A percentile compares a stretch with the other conserved stretches of the same genome.
These are phyloP conservation scores for Phataginus tricuspis DNA, from an alignment of 2,797 vertebrate species.

Conservation along the genomic window DNA sequence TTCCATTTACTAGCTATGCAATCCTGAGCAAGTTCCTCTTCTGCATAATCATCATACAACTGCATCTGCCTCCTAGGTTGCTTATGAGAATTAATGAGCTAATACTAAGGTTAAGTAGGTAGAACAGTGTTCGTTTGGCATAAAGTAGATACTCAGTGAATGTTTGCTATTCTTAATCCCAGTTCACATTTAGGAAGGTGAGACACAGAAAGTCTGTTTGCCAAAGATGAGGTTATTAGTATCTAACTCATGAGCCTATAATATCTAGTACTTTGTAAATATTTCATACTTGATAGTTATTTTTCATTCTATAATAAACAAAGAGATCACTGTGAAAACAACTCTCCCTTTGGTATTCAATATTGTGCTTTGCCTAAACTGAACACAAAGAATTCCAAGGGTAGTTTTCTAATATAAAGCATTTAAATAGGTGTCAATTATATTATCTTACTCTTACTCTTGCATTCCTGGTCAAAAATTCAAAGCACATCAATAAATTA, in stretches of 20 bases:
- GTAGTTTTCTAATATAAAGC: background rate
- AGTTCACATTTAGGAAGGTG: conserved; percentile 20
- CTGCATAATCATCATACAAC: background rate
- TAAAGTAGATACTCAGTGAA: background rate
- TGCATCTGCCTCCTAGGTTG: background rate
- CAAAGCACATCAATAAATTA: background rate
- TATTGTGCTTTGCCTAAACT: background rate
- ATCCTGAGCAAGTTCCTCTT: background rate
- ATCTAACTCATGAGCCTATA: background rate
- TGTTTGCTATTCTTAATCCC: background rate
- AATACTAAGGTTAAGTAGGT: background rate
- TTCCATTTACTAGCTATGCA: background rate
- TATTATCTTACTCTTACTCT: background rate
- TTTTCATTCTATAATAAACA: conserved; percentile 34
- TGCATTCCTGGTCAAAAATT: background rate
- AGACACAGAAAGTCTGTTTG: background rate
- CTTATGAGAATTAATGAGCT: background rate
- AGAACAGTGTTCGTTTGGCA: background rate
- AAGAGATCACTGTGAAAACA: conserved; percentile 10
- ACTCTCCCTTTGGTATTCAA: background rate
- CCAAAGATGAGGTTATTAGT: background rate
- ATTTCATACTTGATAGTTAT: background rate
- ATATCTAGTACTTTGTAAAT: conserved; percentile 13
- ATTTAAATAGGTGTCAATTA: background rate
- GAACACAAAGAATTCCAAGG: background rate